Percentiles rank a stretch among this genome's conserved stretches.
phyloP scores from a whole-genome alignment of 2,888 invertebrate species.

The Epicampocera succincta region DNA sequence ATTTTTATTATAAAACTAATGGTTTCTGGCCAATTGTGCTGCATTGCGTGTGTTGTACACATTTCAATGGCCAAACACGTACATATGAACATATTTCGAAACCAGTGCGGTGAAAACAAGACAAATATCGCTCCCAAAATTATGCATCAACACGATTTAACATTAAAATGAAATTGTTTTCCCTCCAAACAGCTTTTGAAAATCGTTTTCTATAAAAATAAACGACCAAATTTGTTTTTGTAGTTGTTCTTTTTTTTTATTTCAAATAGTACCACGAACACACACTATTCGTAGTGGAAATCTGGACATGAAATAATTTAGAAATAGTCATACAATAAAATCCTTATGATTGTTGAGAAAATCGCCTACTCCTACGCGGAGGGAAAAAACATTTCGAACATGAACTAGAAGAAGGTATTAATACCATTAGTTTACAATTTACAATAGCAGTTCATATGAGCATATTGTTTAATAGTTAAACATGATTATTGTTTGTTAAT shows the following conservation, averaged over 20 bases:
- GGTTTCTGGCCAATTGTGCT: conserved; percentile 10
- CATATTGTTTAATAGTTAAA: conserved; percentile 49
- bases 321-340: conserved; percentile 48
- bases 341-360: conserved; percentile 58
- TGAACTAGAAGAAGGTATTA: conserved; percentile 49
- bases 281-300: conserved; percentile 7
- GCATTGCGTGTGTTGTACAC: conserved; percentile 61
- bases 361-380: conserved; percentile 44
- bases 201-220: conserved; percentile 64
- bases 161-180: conserved; percentile 66
- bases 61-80: conserved; percentile 43
- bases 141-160: conserved; percentile 68
- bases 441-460: conserved; percentile 55
- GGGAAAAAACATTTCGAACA: conserved; percentile 1
- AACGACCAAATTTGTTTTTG: conserved; percentile 55
- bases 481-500: conserved; percentile 62
- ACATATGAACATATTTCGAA: no score
- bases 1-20: conserved; percentile 29
- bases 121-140: conserved; percentile 59
- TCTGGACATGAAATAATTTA: conserved; percentile 44
- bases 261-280: conserved; percentile 45
- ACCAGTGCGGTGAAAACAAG: neutral
- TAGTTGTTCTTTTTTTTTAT: conserved; percentile 5
- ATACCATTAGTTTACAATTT: conserved; percentile 46
- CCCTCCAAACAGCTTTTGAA: conserved; percentile 33